These are phyloP conservation scores for Bombus sibiricus DNA, from an alignment of 1,140 invertebrate species.

Conservation along the genomic window DNA sequence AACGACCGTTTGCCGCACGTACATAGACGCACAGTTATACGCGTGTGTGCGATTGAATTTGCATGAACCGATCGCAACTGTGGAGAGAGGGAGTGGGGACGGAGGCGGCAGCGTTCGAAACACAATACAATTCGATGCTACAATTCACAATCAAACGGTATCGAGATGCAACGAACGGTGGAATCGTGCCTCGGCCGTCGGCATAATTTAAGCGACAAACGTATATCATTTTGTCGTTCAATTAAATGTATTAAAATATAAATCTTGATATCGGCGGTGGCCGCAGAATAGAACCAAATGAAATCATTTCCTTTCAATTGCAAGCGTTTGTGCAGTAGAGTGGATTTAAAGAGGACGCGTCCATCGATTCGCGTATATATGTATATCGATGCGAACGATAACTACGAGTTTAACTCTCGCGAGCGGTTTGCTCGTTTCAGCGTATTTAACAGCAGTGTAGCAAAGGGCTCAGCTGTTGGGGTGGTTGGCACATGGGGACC, in stretches of 20 bases:
- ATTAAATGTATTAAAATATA: constrained; percentile 58
- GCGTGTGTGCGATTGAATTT: neutral
- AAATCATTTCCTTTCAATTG: constrained; percentile 68
- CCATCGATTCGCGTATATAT: constrained; percentile 53
- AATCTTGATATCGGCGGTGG: constrained; percentile 50
- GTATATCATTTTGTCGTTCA: constrained; percentile 54
- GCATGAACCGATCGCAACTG: neutral
- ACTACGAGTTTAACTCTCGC: constrained; percentile 70
- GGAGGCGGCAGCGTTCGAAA: neutral
- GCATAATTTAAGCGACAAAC: constrained; percentile 49
- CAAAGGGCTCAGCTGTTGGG: constrained; percentile 62
- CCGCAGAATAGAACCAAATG: constrained; percentile 57
- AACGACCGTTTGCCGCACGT: neutral
- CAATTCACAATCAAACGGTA: constrained; percentile 51
- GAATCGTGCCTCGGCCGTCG: constrained; percentile 18
- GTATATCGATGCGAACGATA: constrained; percentile 69
- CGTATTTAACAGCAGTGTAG: constrained; percentile 69
- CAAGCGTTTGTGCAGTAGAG: constrained; percentile 53
- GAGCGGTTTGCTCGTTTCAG: constrained; percentile 69
- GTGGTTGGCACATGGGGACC: constrained; percentile 69
- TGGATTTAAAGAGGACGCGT: constrained; percentile 66
- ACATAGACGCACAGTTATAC: neutral
- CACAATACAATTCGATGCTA: constrained; percentile 19
- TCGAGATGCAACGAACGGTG: constrained; percentile 43
- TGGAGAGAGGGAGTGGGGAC: neutral